A percentile compares a stretch with the other conserved stretches of the same genome.
phyloP scores from a whole-genome alignment of 2,888 invertebrate genomes.

The Argyresthia albistria region DNA sequence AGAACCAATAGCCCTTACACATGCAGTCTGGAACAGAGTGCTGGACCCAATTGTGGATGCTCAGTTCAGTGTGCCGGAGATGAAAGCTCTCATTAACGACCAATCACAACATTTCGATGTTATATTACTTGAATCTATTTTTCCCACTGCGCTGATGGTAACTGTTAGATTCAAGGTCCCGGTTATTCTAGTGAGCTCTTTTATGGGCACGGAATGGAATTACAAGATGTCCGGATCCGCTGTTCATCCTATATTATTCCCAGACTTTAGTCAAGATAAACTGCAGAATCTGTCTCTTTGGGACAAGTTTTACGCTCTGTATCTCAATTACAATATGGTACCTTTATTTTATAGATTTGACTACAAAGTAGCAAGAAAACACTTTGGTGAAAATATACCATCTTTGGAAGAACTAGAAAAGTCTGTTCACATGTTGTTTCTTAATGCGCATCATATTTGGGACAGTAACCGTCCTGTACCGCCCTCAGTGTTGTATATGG shows the following conservation, averaged over 20 bases:
- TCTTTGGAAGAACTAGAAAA: background rate
- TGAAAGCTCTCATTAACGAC: slow-evolving; percentile 1
- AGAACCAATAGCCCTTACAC: background rate
- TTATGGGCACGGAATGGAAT: background rate
- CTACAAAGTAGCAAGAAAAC: background rate
- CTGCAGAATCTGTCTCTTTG: background rate
- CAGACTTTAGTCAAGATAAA: background rate
- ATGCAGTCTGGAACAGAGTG: background rate
- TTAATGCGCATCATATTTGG: slow-evolving; percentile 7
- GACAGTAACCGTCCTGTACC: slow-evolving; percentile 6
- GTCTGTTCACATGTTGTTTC: slow-evolving; percentile 2
- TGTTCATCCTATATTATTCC: slow-evolving; percentile 1
- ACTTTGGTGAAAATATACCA: background rate
- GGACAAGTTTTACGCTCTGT: background rate
- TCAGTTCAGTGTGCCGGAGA: slow-evolving; percentile 1
- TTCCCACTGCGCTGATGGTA: background rate
- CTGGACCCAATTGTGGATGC: background rate
- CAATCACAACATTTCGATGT: slow-evolving; percentile 2
- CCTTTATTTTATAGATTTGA: too few relatives aligned
- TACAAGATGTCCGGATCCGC: background rate
- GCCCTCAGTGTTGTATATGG: slow-evolving; percentile 3
- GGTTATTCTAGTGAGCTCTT: slow-evolving; percentile 3
- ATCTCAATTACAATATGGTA: background rate
- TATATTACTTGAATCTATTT: background rate
- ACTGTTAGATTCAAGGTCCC: slow-evolving; percentile 1